A percentile compares a stretch with the other conserved stretches of the same genome.
phyloP scores from a whole-genome alignment of 2,797 vertebrate species.

The Smutsia gigantea region DNA sequence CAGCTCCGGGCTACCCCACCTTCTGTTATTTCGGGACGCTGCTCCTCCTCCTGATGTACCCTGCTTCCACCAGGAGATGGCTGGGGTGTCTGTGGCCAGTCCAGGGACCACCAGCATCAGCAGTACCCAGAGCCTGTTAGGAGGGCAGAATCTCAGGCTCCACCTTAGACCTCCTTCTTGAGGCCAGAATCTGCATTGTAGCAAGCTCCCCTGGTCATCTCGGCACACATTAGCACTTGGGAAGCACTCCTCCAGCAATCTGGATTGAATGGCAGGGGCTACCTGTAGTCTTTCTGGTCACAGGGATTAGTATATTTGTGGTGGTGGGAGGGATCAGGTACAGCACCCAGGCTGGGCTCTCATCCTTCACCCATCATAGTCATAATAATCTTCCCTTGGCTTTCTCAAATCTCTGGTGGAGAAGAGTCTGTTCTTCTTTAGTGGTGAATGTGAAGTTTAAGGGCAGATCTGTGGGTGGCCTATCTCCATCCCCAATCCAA shows the following conservation, averaged over 20 bases:
- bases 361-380: neutral
- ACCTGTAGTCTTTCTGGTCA: neutral
- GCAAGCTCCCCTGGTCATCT: neutral
- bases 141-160: neutral
- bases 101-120: neutral
- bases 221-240: neutral
- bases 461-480: neutral
- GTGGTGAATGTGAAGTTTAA: neutral
- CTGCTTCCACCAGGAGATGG: no score
- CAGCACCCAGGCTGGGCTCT: rapidly evolving
- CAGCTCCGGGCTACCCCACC: neutral
- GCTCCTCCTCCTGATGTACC: neutral
- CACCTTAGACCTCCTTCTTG: neutral
- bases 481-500: neutral
- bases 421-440: neutral
- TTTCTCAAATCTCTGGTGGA: neutral
- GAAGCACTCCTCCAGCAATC: rapidly evolving
- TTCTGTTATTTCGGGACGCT: neutral
- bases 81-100: neutral
- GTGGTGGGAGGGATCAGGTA: no score
- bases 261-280: neutral
- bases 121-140: neutral
- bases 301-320: rapidly evolving
- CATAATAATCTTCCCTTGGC: neutral
- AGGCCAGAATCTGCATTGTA: neutral